Base-by-base conservation (phyloP, 2,113 vertebrate species). In the Motacilla tschutschensis region DNA sequence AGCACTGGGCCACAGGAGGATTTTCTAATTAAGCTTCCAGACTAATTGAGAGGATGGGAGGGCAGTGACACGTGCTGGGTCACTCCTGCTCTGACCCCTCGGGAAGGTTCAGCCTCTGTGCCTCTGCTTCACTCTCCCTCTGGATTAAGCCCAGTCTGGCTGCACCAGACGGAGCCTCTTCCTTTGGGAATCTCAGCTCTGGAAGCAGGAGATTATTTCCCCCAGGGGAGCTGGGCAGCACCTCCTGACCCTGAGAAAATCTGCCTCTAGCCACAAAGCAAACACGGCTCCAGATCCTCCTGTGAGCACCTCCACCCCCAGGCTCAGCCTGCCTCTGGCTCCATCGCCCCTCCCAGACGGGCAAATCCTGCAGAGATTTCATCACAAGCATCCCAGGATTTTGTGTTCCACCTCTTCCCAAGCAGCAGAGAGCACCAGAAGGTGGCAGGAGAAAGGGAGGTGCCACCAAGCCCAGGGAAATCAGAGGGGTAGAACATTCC, bases 221-320 rank as follows among this genome's bases (percentile, higher is more conserved):
- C 41, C 20, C 44, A 7, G 46, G 29, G 46, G n/a, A 58, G 29
- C 73, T 21, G 36, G 50, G 55, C 69, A 54, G 78, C 60, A 36
- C 48, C 63, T 51, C 22, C 81, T 48, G 31, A 24, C 54, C 63
- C 41, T 8, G 14, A 79, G 44, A 53, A 14, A 14, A 25, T 14
- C 65, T 2, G 1, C 9, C 75, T 51, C 29, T 19, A 4, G 44
- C 22, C 6, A n/a, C 33, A 44, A 31, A 54, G 43, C 44, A 20
- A 79, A 73, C 60, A 29, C 31, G 54, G 58, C 18, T 70, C 53
- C 9, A 53, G 71, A 9, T 5, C 8, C 22, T 50, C 25, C 51
- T 5, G 2, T 17, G 7, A 6, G 35, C 12, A 29, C 31, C 6
- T 5, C 1, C 15, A 7, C 3, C 13, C 38, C 66, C 40, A 10